Evolutionary conservation across 2,113 vertebrate genomes (phyloP).

Genomic region (Elephas maximus): DNA sequence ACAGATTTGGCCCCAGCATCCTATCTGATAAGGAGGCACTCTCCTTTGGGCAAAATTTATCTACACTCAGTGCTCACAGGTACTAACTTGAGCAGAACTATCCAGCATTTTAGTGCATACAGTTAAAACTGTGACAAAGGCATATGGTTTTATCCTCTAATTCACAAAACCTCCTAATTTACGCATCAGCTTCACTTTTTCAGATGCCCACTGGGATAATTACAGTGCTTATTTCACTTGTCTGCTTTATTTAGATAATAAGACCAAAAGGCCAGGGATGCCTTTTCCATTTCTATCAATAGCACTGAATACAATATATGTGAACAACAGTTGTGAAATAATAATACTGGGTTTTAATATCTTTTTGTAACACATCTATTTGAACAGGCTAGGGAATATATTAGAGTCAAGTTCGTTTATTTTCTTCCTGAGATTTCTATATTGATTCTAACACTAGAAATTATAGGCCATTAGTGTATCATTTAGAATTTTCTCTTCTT

Average conservation of each 20-base stretch:
- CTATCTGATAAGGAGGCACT: background rate
- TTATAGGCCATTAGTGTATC: conserved; percentile 59
- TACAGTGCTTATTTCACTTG: conserved; percentile 51
- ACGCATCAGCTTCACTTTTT: conserved; percentile 42
- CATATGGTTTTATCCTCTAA: conserved; percentile 56
- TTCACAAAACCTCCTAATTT: conserved; percentile 73
- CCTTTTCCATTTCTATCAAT: conserved; percentile 73
- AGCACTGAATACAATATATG: conserved; percentile 45
- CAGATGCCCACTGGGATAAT: conserved; percentile 73
- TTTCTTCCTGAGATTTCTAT: conserved; percentile 64
- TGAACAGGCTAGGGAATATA: conserved; percentile 31
- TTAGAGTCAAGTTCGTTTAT: conserved; percentile 68
- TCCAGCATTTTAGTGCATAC: background rate
- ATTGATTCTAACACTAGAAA: conserved; percentile 61
- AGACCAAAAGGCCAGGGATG: conserved; percentile 60
- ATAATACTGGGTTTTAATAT: conserved; percentile 72
- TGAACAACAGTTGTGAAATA: conserved; percentile 54
- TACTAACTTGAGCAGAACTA: background rate
- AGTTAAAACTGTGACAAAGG: conserved; percentile 41
- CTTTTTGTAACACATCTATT: conserved; percentile 57
- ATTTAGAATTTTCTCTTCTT: conserved; percentile 58
- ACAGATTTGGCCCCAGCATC: background rate
- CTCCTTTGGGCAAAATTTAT: background rate
- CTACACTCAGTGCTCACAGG: background rate
- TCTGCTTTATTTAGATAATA: conserved; percentile 76